A percentile compares a stretch with the other conserved stretches of the same genome.
Conservation (phyloP, 2,888 invertebrate species). For the Sthenelais limicola region DNA sequence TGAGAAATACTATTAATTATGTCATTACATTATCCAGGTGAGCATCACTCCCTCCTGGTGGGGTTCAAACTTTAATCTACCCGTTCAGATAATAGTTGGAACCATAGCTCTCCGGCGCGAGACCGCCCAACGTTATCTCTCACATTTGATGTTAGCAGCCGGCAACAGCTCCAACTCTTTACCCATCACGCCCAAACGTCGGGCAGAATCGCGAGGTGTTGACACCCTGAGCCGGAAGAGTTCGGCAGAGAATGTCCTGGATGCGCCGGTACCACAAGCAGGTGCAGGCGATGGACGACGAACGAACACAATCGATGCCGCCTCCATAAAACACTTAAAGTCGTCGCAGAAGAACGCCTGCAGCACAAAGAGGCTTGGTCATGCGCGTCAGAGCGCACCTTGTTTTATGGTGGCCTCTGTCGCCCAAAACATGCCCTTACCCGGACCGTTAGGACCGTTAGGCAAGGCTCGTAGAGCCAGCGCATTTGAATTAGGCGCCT, state of each 20-base stretch:
- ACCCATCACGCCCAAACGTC: conserved; percentile 3
- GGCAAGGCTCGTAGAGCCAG: conserved; percentile 4
- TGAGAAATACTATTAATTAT: no score
- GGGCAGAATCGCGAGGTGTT: no score
- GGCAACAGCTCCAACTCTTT: conserved; percentile 19
- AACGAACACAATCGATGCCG: no score
- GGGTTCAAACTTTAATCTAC: conserved; percentile 1
- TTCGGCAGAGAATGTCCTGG: background rate
- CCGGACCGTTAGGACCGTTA: background rate
- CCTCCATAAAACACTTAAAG: no score
- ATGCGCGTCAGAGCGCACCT: conserved; percentile 16
- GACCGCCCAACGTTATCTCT: conserved; percentile 23
- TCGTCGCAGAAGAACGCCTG: no score
- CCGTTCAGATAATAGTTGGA: conserved; percentile 25
- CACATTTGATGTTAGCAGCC: conserved; percentile 19
- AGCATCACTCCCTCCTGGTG: conserved; percentile 27
- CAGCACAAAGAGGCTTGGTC: no score
- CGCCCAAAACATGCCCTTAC: background rate
- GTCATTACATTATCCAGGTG: background rate
- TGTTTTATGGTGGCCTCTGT: conserved; percentile 6
- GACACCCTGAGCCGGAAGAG: background rate
- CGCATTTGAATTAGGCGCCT: conserved; percentile 15
- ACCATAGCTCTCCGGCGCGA: conserved; percentile 2
- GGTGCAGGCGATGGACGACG: no score
- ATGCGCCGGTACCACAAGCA: background rate